phyloP scores from a whole-genome alignment of 2,797 vertebrate species.

The Microchirus variegatus region DNA sequence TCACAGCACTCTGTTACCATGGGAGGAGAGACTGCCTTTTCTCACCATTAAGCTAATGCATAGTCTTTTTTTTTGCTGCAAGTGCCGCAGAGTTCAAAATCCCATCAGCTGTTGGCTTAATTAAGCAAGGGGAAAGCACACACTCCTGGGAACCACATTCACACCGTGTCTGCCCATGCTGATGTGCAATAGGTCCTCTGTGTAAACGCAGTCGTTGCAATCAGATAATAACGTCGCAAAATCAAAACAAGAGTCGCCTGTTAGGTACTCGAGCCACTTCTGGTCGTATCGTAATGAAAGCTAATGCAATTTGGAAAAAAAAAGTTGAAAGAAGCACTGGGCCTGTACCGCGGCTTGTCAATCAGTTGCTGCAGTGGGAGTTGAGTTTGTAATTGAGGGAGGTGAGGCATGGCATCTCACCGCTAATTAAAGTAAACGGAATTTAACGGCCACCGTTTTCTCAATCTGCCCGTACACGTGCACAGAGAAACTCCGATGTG shows the following conservation, averaged over 20 bases:
- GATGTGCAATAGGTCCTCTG: neutral
- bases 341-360: slow-evolving; percentile 12
- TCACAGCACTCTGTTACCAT: neutral
- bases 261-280: slow-evolving; percentile 10
- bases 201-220: slow-evolving; percentile 12
- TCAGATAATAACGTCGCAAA: neutral
- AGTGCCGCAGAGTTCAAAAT: slow-evolving; percentile 5
- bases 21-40: slow-evolving; percentile 1
- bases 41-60: slow-evolving; percentile 7
- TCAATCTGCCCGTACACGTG: slow-evolving; percentile 16
- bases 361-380: slow-evolving; percentile 20
- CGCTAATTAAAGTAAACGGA: slow-evolving; percentile 50
- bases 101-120: slow-evolving; percentile 28
- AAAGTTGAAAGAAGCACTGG: slow-evolving; percentile 31
- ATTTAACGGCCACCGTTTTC: slow-evolving; percentile 35
- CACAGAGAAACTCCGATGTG: too few relatives aligned
- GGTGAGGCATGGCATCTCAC: slow-evolving; percentile 32
- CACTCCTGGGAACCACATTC: neutral
- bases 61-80: slow-evolving; percentile 12
- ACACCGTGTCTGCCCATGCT: neutral
- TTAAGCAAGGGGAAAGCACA: slow-evolving; percentile 19
- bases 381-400: slow-evolving; percentile 48
- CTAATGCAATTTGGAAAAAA: slow-evolving; percentile 39
- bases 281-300: slow-evolving; percentile 42
- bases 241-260: slow-evolving; percentile 22